Conservation (phyloP, 2,797 vertebrate genomes). For the Adelosebastes latens region DNA sequence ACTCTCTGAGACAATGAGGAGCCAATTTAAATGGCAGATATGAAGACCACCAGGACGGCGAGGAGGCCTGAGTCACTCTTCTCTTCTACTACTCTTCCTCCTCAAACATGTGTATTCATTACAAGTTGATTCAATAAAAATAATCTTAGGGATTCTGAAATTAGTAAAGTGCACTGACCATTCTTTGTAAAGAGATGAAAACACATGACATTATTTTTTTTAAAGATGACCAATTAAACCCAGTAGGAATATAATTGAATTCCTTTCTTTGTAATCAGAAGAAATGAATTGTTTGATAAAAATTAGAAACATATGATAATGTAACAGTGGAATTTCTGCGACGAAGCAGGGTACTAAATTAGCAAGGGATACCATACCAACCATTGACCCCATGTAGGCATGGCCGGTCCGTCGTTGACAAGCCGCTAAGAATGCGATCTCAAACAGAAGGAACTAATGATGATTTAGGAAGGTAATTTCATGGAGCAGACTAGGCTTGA, state of each 20-base stretch:
- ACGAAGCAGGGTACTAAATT: accelerated
- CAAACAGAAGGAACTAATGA: not conserved
- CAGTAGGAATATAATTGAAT: not conserved
- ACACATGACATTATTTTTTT: not conserved
- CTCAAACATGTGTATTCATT: constrained; percentile 6
- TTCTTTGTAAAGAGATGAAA: not conserved
- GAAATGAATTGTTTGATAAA: not conserved
- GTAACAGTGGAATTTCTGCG: not conserved
- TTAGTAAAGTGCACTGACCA: not conserved
- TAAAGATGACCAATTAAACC: not conserved
- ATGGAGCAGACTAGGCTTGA: not conserved
- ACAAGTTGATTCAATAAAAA: constrained; percentile 5
- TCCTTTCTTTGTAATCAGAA: not conserved
- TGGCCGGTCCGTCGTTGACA: not conserved
- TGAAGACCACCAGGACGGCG: constrained; percentile 65
- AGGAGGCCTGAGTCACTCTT: constrained; percentile 24
- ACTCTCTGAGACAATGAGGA: constrained; percentile 74
- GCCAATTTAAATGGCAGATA: constrained; percentile 66
- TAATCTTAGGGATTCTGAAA: not conserved
- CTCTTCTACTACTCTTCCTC: constrained; percentile 28
- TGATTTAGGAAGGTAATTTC: not conserved
- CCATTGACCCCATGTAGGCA: not conserved
- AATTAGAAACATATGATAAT: not conserved
- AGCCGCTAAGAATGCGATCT: not conserved
- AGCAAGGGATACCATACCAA: not conserved